Evolutionary conservation across 2,888 invertebrate species (phyloP), one percentile per base, ranked within the genome.

Genomic region (Hyles lineata): DNA sequence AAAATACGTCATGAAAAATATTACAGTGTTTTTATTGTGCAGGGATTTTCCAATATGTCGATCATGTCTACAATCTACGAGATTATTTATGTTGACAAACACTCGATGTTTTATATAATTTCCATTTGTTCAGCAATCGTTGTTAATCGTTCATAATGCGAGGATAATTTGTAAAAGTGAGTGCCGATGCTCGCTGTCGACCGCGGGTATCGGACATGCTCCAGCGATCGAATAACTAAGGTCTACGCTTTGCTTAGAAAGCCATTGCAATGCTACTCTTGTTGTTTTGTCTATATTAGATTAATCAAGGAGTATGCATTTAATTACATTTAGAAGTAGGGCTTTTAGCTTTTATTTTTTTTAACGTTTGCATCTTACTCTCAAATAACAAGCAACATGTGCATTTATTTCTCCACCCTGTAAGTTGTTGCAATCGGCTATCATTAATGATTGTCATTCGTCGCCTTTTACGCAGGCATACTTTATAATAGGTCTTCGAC

Each of bases 131-230:
- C 15, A 43, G 19, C 35, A 4, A 21, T 63, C 35, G 63, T 9
- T 63, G 15, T 63, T 21, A 43, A 35, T 11, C 15, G 43, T 21
- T 21, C 35, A 21, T 43, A 35, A n/a, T 21, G 15, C 9, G 32
- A 43, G n/a, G 63, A 43, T 43, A 43, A 60, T 60, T 63, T 35
- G 35, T 32, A 63, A 63, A 35, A n/a, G 61, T 32, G 19, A n/a
- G 19, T 29, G 35, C 9, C 32, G 32, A 32, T 55, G 71, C 17
- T 61, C 71, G n/a, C 52, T 72, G 72, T 71, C 76, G 77, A 72
- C 73, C 15, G 72, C 62, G 58, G 55, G 19, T 71, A 74, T 74
- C 73, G 73, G 76, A 72, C 70, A 73, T 76, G 76, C 76, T 76
- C 72, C 70, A 75, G 73, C 67, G 70, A 73, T 60, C 73, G 52